Evolutionary conservation across 2,797 vertebrate species (phyloP), one percentile per base, ranked within the genome.

Genomic region (Enteromius viviparus): DNA sequence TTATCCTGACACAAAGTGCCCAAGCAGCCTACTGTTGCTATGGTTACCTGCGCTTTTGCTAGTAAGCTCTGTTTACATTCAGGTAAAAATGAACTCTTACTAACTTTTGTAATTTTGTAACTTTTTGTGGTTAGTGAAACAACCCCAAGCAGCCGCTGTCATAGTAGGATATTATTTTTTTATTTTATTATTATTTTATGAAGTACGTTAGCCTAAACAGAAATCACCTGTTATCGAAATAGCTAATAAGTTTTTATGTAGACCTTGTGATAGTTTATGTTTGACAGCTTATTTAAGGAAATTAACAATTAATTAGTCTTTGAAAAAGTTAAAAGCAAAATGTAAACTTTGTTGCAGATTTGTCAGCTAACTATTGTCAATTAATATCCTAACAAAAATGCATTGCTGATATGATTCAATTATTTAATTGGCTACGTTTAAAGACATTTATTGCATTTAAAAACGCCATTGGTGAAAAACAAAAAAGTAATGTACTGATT

Each of bases 11-110:
- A 12, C 29, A 53, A 53, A 72, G 45, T 53, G 6, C 29, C n/a
- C 72, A 40, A 58, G 34, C 51, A n/a, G 21, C 11, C 72, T 17
- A 6, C n/a, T 60, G 74, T 76, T 76, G 74, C 74, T 60, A 76
- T 76, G 74, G 74, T 76, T 76, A 60, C 74, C 74, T 60, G 51
- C 4, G 9, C 49, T 40, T 42, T 6, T 19, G 32, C 8, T 55
- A 32, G 10, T 14, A 11, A 60, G 32, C 32, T 53, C 71, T 74
- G 71, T 76, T 76, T 60, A 76, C n/a, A 11, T 58, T 4, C 74
- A 60, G 32, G 51, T 76, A 58, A 76, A 74, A 19, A 71, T 26
- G 0, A 21, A 60, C 14, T 34, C 47, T 53, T 76, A 1, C 7
- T 17, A 60, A 76, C 34, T 76, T 42, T 60, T 60, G 53, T 26